Evolutionary conservation across 2,888 invertebrate species (phyloP).

Genomic region (Sepiola atlantica): DNA sequence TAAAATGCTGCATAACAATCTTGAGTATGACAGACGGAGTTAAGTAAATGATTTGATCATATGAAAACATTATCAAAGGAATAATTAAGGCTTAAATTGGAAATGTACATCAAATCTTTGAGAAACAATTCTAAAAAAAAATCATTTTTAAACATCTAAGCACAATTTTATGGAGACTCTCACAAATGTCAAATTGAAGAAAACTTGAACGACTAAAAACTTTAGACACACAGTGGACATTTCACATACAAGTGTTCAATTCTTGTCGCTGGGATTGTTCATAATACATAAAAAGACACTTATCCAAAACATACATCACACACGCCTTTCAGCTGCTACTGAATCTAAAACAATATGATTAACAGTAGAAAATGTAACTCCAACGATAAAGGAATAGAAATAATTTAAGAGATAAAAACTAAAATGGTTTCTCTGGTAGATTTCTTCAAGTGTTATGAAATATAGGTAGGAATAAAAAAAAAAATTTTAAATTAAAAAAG

Average conservation of each 20-base stretch:
- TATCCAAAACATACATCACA: not conserved
- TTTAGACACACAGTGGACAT: not conserved
- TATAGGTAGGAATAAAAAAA: not conserved
- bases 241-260: conserved; percentile 1
- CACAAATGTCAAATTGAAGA: not conserved
- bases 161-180: not conserved
- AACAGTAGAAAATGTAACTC: not conserved
- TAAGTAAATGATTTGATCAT: not conserved
- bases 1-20: not conserved
- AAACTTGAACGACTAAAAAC: not conserved
- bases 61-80: not conserved
- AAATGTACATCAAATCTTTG: not conserved
- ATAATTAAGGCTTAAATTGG: not conserved
- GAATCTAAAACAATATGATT: not conserved
- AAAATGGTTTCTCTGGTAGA: not conserved
- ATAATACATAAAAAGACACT: not conserved
- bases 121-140: not conserved
- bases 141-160: not conserved
- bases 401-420: not conserved
- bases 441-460: not conserved
- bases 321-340: not conserved
- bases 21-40: not conserved
- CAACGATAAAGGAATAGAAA: not conserved
- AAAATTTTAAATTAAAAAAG: not conserved
- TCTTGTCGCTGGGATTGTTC: not conserved